Conservation (phyloP, 2,888 invertebrate species). For the Trichogramma dendrolimi region DNA sequence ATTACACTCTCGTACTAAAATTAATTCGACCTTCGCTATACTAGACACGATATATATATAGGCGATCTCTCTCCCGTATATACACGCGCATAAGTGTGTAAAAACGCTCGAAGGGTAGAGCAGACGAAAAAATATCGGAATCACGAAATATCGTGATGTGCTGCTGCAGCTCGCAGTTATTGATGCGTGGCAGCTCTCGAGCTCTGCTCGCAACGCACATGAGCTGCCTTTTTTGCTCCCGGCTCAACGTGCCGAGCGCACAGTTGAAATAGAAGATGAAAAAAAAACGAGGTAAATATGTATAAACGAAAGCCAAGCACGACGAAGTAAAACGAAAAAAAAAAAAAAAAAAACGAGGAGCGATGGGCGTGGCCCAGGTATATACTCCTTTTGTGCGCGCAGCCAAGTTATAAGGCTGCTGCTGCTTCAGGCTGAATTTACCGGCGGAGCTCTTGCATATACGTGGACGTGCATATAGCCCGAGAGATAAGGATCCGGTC, state of each 20-base stretch:
- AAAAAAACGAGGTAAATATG: neutral
- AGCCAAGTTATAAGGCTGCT: neutral
- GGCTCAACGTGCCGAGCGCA: constrained; percentile 17
- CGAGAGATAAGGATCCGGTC: constrained; percentile 47
- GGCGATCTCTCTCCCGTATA: too few relatives aligned
- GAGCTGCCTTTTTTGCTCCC: constrained; percentile 37
- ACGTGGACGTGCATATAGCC: constrained; percentile 23
- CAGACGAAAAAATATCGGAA: constrained; percentile 26
- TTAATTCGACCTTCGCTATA: constrained; percentile 24
- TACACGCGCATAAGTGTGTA: constrained; percentile 35
- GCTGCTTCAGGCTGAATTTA: constrained; percentile 18
- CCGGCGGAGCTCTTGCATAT: constrained; percentile 17
- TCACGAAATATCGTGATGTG: constrained; percentile 22
- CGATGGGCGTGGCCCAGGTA: constrained; percentile 45
- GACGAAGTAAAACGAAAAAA: constrained; percentile 38
- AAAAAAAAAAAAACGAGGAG: constrained; percentile 45
- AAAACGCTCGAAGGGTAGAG: constrained; percentile 43
- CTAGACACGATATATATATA: too few relatives aligned
- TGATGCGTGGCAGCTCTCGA: constrained; percentile 18
- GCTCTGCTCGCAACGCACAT: neutral
- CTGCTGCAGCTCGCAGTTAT: constrained; percentile 12
- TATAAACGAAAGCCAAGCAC: constrained; percentile 31
- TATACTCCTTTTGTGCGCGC: constrained; percentile 42
- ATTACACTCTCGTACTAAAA: constrained; percentile 16
- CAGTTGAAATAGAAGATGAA: neutral